Evolutionary conservation across 2,797 vertebrate species (phyloP), one percentile per base, ranked within the genome.

Genomic region (Propithecus perrieri): DNA sequence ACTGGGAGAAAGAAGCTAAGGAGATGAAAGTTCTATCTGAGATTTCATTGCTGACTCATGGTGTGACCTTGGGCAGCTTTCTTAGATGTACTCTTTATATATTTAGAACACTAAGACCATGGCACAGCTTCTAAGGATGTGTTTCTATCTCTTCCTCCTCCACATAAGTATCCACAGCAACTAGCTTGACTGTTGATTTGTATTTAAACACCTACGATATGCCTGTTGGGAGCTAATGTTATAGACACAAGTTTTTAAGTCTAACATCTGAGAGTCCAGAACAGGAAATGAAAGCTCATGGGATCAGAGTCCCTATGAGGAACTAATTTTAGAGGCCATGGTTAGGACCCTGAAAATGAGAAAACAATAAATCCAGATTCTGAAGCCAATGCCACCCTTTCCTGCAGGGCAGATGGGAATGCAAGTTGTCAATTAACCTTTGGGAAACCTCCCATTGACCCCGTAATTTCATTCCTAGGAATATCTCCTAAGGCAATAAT

Each of bases 21-120:
- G 18, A 83, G 33, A 86, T 86, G 20, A 76, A 94, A 89, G 46
- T 91, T 85, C 72, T 94, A n/a, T 93, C 95, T 94, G 38, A 33
- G n/a, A 95, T 93, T 96, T 96, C 50, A 89, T 17, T 96, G 97
- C 96, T 97, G 96, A 97, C 76, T 98, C 97, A 97, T 75, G 38
- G 35, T 53, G 5, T 95, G 94, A 96, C 96, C 95, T 96, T 95
- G 79, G 41, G 55, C 65, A 92, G 67, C 75, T 53, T 91, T 87
- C 67, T 94, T 88, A 95, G 57, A 95, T 90, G 46, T 30, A 41
- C 88, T 97, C 53, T 94, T 89, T 84, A 71, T 95, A 96, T 95
- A 97, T 92, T 96, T 97, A 97, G 96, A 92, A 83, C 75, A 92
- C 46, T 91, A 89, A 97, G 50, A 71, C 69, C 72, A 71, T 94